A percentile compares a stretch with the other conserved stretches of the same genome.
Conservation (phyloP, 2,113 vertebrate genomes). For the Amblyopsis rosae region DNA sequence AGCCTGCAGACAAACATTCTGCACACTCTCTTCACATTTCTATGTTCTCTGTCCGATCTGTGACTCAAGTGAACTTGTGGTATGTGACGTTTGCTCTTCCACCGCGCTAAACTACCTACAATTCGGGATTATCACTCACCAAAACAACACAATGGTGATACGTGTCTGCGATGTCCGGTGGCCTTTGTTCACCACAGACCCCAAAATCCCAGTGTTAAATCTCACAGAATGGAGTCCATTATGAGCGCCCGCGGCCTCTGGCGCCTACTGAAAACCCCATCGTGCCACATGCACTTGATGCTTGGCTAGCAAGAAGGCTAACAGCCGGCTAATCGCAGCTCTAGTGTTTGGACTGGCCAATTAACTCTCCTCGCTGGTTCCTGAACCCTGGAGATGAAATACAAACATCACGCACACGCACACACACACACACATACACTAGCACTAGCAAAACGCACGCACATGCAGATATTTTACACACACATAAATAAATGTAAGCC, state of each 20-base stretch:
- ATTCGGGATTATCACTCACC: constrained; percentile 67
- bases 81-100: constrained; percentile 52
- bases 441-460: not conserved
- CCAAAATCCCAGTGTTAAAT: constrained; percentile 69
- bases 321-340: constrained; percentile 33
- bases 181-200: constrained; percentile 55
- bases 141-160: constrained; percentile 55
- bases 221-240: constrained; percentile 65
- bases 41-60: not conserved
- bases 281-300: constrained; percentile 57
- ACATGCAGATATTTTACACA: not conserved
- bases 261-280: constrained; percentile 71
- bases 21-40: constrained; percentile 9
- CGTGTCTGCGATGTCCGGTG: constrained; percentile 43
- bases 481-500: not conserved
- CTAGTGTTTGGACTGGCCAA: constrained; percentile 45
- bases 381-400: constrained; percentile 30
- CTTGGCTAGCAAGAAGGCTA: constrained; percentile 54
- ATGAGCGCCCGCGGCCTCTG: constrained; percentile 56
- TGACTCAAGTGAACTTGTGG: constrained; percentile 49
- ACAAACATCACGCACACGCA: constrained; percentile 26
- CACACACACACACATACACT: constrained; percentile 1
- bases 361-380: constrained; percentile 51
- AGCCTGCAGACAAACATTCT: constrained; percentile 11
- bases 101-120: constrained; percentile 44